A percentile compares a stretch with the other conserved stretches of the same genome.
Evolutionary conservation across 2,797 vertebrate species (phyloP).

Genomic region (Gambelia wislizenii): DNA sequence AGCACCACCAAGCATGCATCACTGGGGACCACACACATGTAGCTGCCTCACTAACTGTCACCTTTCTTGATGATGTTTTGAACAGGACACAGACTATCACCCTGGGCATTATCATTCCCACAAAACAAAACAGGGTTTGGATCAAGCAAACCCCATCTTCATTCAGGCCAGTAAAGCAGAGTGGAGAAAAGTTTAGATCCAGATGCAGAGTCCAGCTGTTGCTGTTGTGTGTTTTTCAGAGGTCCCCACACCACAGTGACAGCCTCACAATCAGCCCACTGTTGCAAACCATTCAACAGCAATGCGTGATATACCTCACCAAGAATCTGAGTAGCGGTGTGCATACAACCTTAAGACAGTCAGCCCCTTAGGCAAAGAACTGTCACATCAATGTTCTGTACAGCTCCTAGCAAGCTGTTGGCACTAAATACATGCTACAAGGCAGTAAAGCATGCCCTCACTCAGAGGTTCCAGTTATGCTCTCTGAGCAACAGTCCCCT

Average conservation of each 20-base stretch:
- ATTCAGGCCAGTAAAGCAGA: background rate
- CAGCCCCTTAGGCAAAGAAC: conserved; percentile 29
- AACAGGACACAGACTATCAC: background rate
- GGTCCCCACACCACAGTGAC: background rate
- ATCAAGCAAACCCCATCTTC: too few relatives aligned
- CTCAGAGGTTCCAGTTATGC: background rate
- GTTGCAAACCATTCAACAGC: background rate
- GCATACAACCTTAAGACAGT: background rate
- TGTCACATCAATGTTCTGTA: conserved; percentile 29
- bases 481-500: background rate
- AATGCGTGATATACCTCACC: background rate
- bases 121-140: too few relatives aligned
- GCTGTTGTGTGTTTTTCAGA: background rate
- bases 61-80: background rate
- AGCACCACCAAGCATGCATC: background rate
- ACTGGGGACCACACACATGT: background rate
- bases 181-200: background rate
- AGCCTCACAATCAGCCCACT: background rate
- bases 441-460: conserved; percentile 27
- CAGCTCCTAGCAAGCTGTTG: conserved; percentile 25
- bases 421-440: conserved; percentile 17
- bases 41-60: background rate
- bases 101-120: background rate
- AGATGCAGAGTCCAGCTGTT: background rate
- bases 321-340: background rate